Evolutionary conservation across 2,888 invertebrate genomes (phyloP), one percentile per base, ranked within the genome.

Genomic region (Metellina segmentata): DNA sequence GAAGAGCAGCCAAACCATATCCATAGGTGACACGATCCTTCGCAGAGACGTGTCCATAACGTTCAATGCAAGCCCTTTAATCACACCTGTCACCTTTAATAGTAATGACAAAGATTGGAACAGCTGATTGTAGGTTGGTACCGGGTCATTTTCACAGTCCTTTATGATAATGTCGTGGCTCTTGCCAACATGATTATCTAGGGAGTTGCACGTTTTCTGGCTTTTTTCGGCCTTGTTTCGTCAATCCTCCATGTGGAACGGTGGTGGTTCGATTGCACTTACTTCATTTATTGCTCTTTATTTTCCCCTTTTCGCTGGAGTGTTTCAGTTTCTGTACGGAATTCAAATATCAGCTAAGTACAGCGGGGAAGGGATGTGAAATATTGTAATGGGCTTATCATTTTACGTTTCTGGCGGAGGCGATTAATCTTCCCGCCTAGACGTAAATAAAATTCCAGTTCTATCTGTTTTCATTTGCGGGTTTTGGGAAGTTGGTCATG

Each of bases 171-270:
- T 85, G 70, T 85, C 49, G 11, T 51, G 83, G 61, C 52, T 34
- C 79, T 89, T 90, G 83, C 83, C 83, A 90, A 90, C 89, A 90
- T 90, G 89, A 90, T 90, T 90, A 90, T 83, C n/a, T 34, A 52
- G 71, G 48, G 52, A 52, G 79, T 79, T 87, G 81, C 78, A 70
- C 48, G 52, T 71, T 74, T 85, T 75, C 53, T 16, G n/a, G n/a
- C n/a, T 49, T 85, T 34, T 88, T 81, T 13, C 87, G 48, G 61
- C 48, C 89, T 72, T 75, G 74, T 89, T 81, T 89, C 81, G 69
- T 7, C 75, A 53, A 20, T 16, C 53, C 19, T n/a, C 72, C 89
- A 90, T 83, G 78, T 90, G 89, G 83, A 90, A 89, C 89, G 71
- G 34, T 13, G 20, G 16, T 61, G 16, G 16, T 34, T 9, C 49